Evolutionary conservation across 2,797 vertebrate genomes (phyloP).

Genomic region (Paguma larvata): DNA sequence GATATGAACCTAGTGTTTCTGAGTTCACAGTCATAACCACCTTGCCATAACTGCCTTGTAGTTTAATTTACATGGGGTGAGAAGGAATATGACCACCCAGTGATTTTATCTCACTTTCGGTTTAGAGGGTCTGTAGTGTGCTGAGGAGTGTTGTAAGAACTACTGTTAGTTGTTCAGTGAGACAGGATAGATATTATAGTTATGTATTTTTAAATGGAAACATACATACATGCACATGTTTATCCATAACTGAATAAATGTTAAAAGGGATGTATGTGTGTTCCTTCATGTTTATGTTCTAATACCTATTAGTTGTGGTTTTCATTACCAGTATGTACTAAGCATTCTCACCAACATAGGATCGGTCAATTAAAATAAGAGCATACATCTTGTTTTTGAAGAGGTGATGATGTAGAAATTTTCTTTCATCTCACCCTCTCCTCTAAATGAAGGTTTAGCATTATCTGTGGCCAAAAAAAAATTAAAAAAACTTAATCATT

Average conservation of each 20-base stretch:
- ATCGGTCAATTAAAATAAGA: not conserved
- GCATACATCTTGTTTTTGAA: not conserved
- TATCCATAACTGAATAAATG: not conserved
- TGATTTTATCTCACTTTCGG: not conserved
- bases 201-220: slow-evolving; percentile 22
- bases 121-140: not conserved
- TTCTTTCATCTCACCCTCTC: not conserved
- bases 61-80: not conserved
- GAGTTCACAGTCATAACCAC: not conserved
- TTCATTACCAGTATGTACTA: not conserved
- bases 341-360: not conserved
- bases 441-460: not conserved
- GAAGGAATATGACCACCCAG: not conserved
- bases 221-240: not conserved
- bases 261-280: not conserved
- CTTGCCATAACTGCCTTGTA: not conserved
- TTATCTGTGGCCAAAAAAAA: not conserved
- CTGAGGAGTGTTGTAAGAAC: not conserved
- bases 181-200: not conserved
- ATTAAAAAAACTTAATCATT: not conserved
- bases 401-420: not conserved
- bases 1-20: not conserved
- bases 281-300: not conserved
- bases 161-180: not conserved
- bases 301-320: not conserved